Base-by-base conservation (phyloP, 2,113 vertebrate genomes). In the Ctenodactylus gundi region DNA sequence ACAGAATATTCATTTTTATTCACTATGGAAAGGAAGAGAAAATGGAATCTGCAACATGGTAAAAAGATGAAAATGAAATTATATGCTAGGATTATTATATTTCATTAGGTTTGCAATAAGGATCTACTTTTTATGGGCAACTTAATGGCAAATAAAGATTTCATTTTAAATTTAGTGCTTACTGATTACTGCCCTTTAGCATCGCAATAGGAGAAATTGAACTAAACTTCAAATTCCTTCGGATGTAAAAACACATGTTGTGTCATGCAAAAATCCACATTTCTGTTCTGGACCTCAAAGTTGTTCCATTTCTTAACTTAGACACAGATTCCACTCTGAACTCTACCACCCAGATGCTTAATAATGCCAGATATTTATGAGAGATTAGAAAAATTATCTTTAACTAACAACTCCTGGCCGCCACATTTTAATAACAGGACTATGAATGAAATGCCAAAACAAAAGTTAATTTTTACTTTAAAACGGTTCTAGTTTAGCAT, bases 141-240 rank as follows among this genome's bases (percentile, higher is more conserved):
- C 85, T 65, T 25, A 85, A 70, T 73, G 4, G 34, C 8, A 80
- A 64, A 41, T 15, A 44, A 65, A 13, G 6, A 11, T 76, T 7
- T 6, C 7, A 53, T n/a, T 72, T 87, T 78, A 93, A 65, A 36
- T 85, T 91, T 86, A 65, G 39, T 31, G 65, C 51, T 18, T 67
- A 14, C 2, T 53, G 12, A 58, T 9, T 3, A 81, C 73, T 55
- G 53, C 6, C 15, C 34, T 23, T 49, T 85, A 92, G 82, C 75
- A n/a, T 51, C 21, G 51, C 21, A 60, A 36, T 36, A 55, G 25
- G 27, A 67, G 68, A 80, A n/a, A 90, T 46, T 55, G 62, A 78
- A 75, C 41, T 83, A 90, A 88, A 67, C 75, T 83, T 95, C n/a
- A 88, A 90, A 64, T 88, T 20, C 62, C 27, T 84, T 75, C 17